A percentile compares a stretch with the other conserved stretches of the same genome.
phyloP scores from a whole-genome alignment of 2,888 invertebrate genomes.

The Ephialtes manifestator region DNA sequence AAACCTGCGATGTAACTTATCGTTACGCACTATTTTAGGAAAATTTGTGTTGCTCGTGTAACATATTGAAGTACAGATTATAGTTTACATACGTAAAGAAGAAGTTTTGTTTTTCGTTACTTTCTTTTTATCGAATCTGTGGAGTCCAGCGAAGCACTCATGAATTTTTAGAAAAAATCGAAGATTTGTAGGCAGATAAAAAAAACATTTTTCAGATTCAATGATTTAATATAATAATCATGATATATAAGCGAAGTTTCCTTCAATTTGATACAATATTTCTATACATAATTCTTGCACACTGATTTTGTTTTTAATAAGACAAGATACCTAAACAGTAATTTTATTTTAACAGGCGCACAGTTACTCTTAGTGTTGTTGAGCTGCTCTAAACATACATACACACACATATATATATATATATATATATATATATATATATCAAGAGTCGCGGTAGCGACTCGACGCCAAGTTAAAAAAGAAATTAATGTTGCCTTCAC shows the following conservation, averaged over 20 bases:
- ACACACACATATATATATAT: too few species aligned
- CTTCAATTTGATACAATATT: slow-evolving; percentile 78
- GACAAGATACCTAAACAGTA: slow-evolving; percentile 79
- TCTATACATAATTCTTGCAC: slow-evolving; percentile 81
- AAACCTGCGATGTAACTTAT: neutral
- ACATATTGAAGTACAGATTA: slow-evolving; percentile 28
- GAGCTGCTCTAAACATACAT: slow-evolving; percentile 80
- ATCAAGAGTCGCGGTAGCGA: too few species aligned
- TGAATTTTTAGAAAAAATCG: neutral
- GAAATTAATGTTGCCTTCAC: too few species aligned
- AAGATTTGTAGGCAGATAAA: neutral
- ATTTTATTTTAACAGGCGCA: slow-evolving; percentile 78
- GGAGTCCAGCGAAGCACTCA: neutral
- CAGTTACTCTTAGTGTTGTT: slow-evolving; percentile 83
- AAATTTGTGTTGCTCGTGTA: slow-evolving; percentile 25
- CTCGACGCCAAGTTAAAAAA: too few species aligned
- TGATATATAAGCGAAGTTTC: slow-evolving; percentile 70
- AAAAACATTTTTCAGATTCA: slow-evolving; percentile 41
- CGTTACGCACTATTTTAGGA: slow-evolving; percentile 7
- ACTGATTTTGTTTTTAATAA: slow-evolving; percentile 77
- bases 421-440: too few species aligned
- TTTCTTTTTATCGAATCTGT: neutral
- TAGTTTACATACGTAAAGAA: slow-evolving; percentile 14
- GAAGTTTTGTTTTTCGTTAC: neutral
- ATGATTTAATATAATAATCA: slow-evolving; percentile 68